Percentiles rank a stretch among this genome's conserved stretches.
Evolutionary conservation across 2,888 invertebrate genomes (phyloP).

Genomic region (Cosmopolites sordidus): DNA sequence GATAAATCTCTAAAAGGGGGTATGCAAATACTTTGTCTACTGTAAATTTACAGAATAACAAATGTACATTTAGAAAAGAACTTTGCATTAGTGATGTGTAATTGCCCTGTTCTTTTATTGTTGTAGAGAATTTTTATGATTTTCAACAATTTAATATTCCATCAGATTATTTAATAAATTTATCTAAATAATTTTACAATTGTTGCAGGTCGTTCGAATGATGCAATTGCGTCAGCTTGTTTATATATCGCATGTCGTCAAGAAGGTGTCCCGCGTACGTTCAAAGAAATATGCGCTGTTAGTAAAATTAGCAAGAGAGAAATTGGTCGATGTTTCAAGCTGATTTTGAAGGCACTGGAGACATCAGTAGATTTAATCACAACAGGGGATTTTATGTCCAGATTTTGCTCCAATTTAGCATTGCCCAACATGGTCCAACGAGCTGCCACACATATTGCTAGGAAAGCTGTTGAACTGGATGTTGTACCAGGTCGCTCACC

Average conservation of each 20-base stretch:
- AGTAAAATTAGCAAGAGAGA: constrained; percentile 99
- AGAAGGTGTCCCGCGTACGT: constrained; percentile 97
- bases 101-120: too few species aligned
- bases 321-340: constrained; percentile 96
- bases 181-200: not conserved
- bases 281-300: constrained; percentile 99
- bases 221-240: constrained; percentile 98
- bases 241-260: constrained; percentile 98
- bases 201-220: constrained; percentile 71
- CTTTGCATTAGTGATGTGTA: too few species aligned
- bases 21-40: too few species aligned
- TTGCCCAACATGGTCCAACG: constrained; percentile 83
- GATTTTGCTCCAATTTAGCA: constrained; percentile 95
- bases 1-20: too few species aligned
- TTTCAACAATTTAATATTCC: too few species aligned
- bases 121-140: too few species aligned
- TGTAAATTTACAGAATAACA: too few species aligned
- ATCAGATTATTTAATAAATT: too few species aligned
- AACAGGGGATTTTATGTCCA: constrained; percentile 98
- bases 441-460: constrained; percentile 95
- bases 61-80: too few species aligned
- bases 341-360: constrained; percentile 92
- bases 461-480: constrained; percentile 93
- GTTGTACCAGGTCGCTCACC: constrained; percentile 97
- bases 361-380: constrained; percentile 97